phyloP scores from a whole-genome alignment of 1,140 invertebrate genomes.

The Semibalanus balanoides region DNA sequence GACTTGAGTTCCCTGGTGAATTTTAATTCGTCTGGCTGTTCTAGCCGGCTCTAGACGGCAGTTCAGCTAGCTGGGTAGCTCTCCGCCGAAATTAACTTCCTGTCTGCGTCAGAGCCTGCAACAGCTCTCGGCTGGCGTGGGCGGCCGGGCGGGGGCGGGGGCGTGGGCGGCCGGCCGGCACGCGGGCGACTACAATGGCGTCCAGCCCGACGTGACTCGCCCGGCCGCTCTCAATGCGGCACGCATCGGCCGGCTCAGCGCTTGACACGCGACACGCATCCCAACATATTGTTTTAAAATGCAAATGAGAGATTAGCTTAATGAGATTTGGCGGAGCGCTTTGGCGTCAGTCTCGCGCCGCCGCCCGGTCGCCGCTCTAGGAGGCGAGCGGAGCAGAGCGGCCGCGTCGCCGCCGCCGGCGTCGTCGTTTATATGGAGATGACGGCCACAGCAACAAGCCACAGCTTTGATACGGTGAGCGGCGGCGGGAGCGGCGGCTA shows the following conservation, averaged over 20 bases:
- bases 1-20: not conserved
- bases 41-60: not conserved
- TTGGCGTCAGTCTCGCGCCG: not conserved
- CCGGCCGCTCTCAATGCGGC: not conserved
- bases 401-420: no score
- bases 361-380: not conserved
- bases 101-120: not conserved
- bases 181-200: no score
- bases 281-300: conserved; percentile 3
- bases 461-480: not conserved
- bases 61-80: not conserved
- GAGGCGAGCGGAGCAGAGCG: not conserved
- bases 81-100: not conserved
- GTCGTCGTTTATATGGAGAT: not conserved
- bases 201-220: no score
- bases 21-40: not conserved
- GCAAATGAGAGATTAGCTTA: conserved; percentile 1
- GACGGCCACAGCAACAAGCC: not conserved
- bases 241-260: not conserved
- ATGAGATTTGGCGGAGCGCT: not conserved
- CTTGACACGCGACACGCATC: not conserved
- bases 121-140: not conserved
- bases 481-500: no score
- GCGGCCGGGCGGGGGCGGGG: no score
- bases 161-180: no score